These are phyloP conservation scores for Tetragonisca angustula DNA, from an alignment of 2,888 invertebrate genomes.

Conservation along the genomic window DNA sequence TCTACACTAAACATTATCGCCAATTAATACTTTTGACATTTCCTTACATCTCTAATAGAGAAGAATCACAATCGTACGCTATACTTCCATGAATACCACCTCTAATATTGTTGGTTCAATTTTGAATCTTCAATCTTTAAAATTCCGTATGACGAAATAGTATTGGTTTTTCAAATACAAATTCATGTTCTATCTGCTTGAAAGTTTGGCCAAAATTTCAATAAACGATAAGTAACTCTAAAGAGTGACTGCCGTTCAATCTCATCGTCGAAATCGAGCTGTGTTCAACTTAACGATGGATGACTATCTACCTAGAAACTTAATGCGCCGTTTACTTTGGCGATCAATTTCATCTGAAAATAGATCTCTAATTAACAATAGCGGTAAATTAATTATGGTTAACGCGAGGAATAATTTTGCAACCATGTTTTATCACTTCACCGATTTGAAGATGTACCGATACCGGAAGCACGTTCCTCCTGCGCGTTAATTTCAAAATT, in stretches of 20 bases:
- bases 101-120: too few relatives aligned
- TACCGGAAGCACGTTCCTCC: neutral
- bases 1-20: neutral
- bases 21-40: neutral
- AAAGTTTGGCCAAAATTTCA: neutral
- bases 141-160: too few relatives aligned
- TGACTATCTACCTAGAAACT: conserved; percentile 12
- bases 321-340: conserved; percentile 17
- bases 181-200: neutral
- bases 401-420: conserved; percentile 3
- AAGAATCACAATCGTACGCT: too few relatives aligned
- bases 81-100: too few relatives aligned
- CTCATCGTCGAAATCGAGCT: conserved; percentile 9
- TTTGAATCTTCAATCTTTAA: too few relatives aligned
- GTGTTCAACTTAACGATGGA: conserved; percentile 15
- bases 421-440: conserved; percentile 1
- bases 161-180: neutral
- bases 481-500: too few relatives aligned
- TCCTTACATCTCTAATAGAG: too few relatives aligned
- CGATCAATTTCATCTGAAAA: conserved; percentile 19
- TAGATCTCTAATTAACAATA: conserved; percentile 11
- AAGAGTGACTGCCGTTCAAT: conserved; percentile 4
- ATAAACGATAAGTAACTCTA: neutral
- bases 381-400: conserved; percentile 20
- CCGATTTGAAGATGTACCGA: neutral